Percentiles rank a stretch among this genome's conserved stretches.
phyloP scores from a whole-genome alignment of 2,797 vertebrate species.

The Fistularia commersonii region DNA sequence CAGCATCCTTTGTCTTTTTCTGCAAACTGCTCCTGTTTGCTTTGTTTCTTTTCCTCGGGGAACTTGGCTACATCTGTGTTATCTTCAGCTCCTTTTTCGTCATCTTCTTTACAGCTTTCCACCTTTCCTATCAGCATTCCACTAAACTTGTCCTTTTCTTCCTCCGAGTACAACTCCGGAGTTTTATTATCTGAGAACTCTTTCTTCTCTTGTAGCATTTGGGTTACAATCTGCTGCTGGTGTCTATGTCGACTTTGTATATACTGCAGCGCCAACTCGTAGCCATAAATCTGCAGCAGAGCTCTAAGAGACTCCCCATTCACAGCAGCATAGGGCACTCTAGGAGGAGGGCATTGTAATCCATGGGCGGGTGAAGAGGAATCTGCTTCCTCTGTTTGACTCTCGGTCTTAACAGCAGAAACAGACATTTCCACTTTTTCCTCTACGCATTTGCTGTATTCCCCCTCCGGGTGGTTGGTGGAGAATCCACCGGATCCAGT shows the following conservation, averaged over 20 bases:
- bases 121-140: conserved; percentile 26
- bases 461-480: conserved; percentile 74
- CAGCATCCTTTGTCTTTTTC: conserved; percentile 53
- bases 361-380: conserved; percentile 58
- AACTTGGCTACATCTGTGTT: conserved; percentile 21
- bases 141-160: conserved; percentile 22
- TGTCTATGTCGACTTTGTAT: conserved; percentile 94
- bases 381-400: conserved; percentile 41
- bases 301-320: conserved; percentile 87
- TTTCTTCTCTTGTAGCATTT: conserved; percentile 40
- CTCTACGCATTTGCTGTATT: conserved; percentile 62
- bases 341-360: conserved; percentile 83
- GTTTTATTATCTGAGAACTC: conserved; percentile 36
- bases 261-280: conserved; percentile 96
- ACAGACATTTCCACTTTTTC: conserved; percentile 57
- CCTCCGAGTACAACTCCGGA: conserved; percentile 29
- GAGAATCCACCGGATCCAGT: conserved; percentile 25
- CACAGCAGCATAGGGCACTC: conserved; percentile 88
- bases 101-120: conserved; percentile 20
- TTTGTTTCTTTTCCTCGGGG: conserved; percentile 23
- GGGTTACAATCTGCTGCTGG: conserved; percentile 81
- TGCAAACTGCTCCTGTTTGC: conserved; percentile 18
- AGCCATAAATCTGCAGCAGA: conserved; percentile 95
- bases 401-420: conserved; percentile 38
- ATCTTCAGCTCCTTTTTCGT: conserved; percentile 8